phyloP scores from a whole-genome alignment of 2,113 vertebrate genomes.

The Pygoscelis antarcticus region DNA sequence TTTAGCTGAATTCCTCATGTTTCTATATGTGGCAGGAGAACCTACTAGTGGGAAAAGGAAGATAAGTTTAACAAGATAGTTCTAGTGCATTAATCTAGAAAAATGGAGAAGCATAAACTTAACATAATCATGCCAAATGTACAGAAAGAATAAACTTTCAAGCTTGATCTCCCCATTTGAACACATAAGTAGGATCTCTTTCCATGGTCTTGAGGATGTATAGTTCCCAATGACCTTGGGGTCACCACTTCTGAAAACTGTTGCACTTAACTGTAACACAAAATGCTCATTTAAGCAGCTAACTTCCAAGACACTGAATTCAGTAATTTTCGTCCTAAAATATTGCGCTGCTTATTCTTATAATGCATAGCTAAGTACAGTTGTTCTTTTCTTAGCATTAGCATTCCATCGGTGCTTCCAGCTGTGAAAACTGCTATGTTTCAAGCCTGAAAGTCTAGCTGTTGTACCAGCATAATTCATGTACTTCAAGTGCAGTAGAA shows the following conservation, averaged over 20 bases:
- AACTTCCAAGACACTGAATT: neutral
- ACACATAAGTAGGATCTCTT: neutral
- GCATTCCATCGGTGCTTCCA: neutral
- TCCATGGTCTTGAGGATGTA: neutral
- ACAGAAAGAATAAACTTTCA: neutral
- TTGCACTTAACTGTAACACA: neutral
- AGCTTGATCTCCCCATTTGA: neutral
- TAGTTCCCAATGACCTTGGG: neutral
- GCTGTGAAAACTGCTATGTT: neutral
- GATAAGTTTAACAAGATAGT: neutral
- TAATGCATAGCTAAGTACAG: neutral
- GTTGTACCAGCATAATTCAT: neutral
- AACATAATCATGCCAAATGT: neutral
- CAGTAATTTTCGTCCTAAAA: neutral
- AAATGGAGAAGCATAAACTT: neutral
- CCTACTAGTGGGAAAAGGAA: neutral
- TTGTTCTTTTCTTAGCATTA: neutral
- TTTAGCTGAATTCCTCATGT: neutral
- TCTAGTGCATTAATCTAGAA: neutral
- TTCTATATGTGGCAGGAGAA: neutral
- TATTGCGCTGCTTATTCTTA: neutral
- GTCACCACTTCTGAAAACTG: neutral
- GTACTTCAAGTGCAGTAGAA: neutral
- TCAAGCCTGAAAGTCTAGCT: neutral
- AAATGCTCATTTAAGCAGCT: neutral